Evolutionary conservation across 2,888 invertebrate genomes (phyloP).

Genomic region (Pammene aurita): DNA sequence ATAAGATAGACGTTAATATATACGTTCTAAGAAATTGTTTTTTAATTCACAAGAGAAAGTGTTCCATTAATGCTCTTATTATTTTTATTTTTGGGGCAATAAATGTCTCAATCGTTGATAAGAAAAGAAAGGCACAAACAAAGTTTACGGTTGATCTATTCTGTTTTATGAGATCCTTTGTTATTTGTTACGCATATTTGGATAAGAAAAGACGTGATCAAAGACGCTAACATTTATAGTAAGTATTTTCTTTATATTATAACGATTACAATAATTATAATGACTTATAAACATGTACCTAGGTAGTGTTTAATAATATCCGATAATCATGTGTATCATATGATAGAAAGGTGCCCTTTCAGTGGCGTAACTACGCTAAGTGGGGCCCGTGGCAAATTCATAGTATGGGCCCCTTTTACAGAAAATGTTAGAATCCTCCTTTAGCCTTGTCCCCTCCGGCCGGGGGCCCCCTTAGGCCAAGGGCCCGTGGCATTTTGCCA

Average conservation of each 20-base stretch:
- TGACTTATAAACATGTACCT: neutral
- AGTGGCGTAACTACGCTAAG: too few species aligned
- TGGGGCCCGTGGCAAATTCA: too few species aligned
- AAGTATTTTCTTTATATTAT: constrained; percentile 9
- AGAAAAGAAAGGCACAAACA: constrained; percentile 57
- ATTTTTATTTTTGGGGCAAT: constrained; percentile 41
- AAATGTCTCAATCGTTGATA: constrained; percentile 51
- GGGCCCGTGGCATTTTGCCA: too few species aligned
- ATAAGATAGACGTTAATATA: neutral
- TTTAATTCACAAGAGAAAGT: constrained; percentile 9
- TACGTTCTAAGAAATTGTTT: constrained; percentile 15
- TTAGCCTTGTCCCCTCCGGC: too few species aligned
- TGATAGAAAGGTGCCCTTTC: too few species aligned
- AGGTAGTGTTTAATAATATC: too few species aligned
- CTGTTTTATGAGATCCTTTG: constrained; percentile 60
- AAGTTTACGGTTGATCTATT: constrained; percentile 58
- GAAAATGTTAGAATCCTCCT: too few species aligned
- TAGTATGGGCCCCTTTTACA: too few species aligned
- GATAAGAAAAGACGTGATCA: constrained; percentile 48
- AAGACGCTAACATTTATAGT: constrained; percentile 44
- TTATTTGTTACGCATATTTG: constrained; percentile 56
- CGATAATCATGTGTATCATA: too few species aligned
- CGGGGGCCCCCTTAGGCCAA: too few species aligned
- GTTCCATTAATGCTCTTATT: constrained; percentile 22
- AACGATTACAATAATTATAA: constrained; percentile 5